Conservation (phyloP, 2,797 vertebrate genomes). For the Tapirus indicus region DNA sequence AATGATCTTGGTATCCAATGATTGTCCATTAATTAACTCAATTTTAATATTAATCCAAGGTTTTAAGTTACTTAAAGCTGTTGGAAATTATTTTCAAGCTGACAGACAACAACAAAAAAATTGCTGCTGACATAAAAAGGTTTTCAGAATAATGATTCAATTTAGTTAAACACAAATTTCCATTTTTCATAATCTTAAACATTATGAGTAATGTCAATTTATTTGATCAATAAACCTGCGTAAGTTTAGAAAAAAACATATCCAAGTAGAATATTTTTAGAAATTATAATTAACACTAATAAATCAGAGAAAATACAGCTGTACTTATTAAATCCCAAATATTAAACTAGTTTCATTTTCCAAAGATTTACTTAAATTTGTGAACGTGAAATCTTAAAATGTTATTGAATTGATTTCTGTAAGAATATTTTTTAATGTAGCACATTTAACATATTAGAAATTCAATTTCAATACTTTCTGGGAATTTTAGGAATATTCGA, state of each 20-base stretch:
- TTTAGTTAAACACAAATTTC: background rate
- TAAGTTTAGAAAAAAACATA: conserved; percentile 19
- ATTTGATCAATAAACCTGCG: background rate
- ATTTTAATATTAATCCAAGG: background rate
- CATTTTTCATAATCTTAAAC: conserved; percentile 32
- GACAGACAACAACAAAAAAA: background rate
- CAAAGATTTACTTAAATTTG: conserved; percentile 8
- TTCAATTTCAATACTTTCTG: background rate
- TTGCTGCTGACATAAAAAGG: background rate
- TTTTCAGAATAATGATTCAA: conserved; percentile 2
- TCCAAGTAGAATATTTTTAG: background rate
- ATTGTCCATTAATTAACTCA: background rate
- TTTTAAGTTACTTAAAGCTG: conserved; percentile 26
- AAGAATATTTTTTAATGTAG: background rate
- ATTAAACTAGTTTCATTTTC: background rate
- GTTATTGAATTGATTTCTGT: background rate
- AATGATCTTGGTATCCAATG: background rate
- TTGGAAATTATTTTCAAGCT: conserved; percentile 10
- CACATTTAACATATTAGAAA: conserved; percentile 25
- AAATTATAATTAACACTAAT: background rate
- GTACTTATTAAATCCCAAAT: conserved; percentile 21
- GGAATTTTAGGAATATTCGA: background rate
- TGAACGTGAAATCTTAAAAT: conserved; percentile 8
- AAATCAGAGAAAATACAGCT: background rate
- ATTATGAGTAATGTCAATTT: conserved; percentile 13